phyloP scores from a whole-genome alignment of 64 coral and sea anemone species.

The Astreopora myriophthalma region DNA sequence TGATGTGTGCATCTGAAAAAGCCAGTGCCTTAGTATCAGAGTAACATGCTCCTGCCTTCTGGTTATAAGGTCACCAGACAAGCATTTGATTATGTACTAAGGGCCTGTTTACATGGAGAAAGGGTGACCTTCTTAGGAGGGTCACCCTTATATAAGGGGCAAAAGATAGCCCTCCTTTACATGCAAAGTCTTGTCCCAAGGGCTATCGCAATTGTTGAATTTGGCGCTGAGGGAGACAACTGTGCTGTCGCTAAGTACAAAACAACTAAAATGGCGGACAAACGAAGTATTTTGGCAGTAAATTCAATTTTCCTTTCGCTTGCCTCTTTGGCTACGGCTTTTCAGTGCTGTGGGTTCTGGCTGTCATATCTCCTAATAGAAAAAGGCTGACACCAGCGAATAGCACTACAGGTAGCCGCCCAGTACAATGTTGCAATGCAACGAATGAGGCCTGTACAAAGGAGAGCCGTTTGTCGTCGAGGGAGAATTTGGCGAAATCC shows the following conservation, averaged over 20 bases:
- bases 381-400: background rate
- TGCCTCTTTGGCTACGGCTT: slow-evolving; percentile 2
- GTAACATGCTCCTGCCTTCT: too few species aligned
- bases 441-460: slow-evolving; percentile 5
- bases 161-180: too few species aligned
- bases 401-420: background rate
- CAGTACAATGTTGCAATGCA: background rate
- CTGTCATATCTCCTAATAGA: background rate
- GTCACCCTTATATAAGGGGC: too few species aligned
- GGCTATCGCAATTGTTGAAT: too few species aligned
- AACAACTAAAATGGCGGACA: background rate
- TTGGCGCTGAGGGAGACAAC: background rate
- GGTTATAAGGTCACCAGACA: too few species aligned
- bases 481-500: slow-evolving; percentile 12
- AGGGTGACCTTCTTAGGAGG: too few species aligned
- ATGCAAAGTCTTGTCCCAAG: too few species aligned
- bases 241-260: background rate
- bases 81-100: too few species aligned
- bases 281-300: background rate
- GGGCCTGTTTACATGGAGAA: too few species aligned
- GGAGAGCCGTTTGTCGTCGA: slow-evolving; percentile 14
- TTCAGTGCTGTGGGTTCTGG: slow-evolving; percentile 24
- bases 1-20: too few species aligned
- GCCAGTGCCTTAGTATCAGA: too few species aligned
- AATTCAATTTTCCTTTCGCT: background rate